Percentiles rank a stretch among this genome's conserved stretches.
Conservation (phyloP, 2,113 vertebrate species). For the Tricholaema leucomelas region DNA sequence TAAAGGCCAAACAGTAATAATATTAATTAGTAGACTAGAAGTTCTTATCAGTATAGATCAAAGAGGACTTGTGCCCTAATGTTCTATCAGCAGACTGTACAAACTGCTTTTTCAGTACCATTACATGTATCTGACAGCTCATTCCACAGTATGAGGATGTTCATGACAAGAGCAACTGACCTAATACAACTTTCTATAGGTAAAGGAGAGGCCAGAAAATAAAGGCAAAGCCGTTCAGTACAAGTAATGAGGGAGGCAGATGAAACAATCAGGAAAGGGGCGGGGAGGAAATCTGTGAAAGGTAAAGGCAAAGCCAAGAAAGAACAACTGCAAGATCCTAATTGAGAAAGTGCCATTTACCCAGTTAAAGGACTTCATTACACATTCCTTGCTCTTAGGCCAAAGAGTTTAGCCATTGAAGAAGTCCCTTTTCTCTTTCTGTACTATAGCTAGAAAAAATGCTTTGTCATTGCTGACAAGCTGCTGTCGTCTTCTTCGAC, state of each 20-base stretch:
- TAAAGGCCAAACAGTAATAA: neutral
- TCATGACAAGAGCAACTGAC: neutral
- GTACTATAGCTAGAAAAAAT: neutral
- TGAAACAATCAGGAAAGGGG: neutral
- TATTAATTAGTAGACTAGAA: neutral
- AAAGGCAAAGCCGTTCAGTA: neutral
- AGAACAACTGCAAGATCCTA: neutral
- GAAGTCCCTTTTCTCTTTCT: neutral
- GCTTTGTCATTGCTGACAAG: slow-evolving; percentile 10
- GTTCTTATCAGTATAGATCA: slow-evolving; percentile 3
- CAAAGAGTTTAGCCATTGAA: neutral
- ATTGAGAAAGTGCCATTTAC: neutral
- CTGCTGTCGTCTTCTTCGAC: neutral
- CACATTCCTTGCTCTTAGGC: neutral
- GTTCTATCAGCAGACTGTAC: neutral
- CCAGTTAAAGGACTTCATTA: neutral
- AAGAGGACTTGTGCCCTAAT: neutral
- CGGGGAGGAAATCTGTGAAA: neutral
- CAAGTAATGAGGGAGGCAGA: neutral
- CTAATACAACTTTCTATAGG: neutral
- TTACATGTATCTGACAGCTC: neutral
- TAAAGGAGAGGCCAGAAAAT: neutral
- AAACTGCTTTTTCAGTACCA: neutral
- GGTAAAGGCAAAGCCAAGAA: neutral
- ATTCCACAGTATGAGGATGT: neutral